Percentiles rank a stretch among this genome's conserved stretches.
Evolutionary conservation across 2,797 vertebrate species (phyloP).

Genomic region (Malurus splendens): DNA sequence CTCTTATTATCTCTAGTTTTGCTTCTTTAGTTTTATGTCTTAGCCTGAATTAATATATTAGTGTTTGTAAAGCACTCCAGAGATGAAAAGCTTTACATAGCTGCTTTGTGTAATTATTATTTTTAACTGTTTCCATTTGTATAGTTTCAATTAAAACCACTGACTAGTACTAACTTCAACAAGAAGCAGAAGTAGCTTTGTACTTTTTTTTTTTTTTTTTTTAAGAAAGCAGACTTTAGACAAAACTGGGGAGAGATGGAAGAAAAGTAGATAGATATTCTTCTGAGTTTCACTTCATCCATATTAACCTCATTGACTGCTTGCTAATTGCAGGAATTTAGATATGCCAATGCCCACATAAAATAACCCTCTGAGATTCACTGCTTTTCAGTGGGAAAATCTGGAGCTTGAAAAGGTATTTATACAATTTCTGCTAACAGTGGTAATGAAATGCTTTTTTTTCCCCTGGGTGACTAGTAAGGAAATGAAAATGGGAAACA

Average conservation of each 20-base stretch:
- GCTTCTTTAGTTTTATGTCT: conserved; percentile 34
- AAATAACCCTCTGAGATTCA: neutral
- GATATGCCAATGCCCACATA: neutral
- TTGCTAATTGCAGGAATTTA: neutral
- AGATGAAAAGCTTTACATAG: neutral
- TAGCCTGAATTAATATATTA: neutral
- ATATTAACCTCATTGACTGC: neutral
- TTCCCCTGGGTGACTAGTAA: neutral
- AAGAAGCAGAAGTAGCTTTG: neutral
- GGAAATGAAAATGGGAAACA: neutral
- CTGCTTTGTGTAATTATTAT: conserved; percentile 3
- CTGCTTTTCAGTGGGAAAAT: neutral
- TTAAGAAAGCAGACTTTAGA: neutral
- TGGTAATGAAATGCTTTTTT: neutral
- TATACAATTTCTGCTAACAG: neutral
- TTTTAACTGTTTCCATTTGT: neutral
- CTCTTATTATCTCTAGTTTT: conserved; percentile 4
- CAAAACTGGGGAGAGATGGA: fast-evolving
- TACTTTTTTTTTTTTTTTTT: neutral
- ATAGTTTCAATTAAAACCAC: neutral
- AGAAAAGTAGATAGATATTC: neutral
- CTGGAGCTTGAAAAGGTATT: neutral
- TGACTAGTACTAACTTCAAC: neutral
- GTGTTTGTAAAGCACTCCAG: neutral
- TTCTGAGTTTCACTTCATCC: neutral